phyloP scores from a whole-genome alignment of 1,140 invertebrate genomes.

The Cheumatopsyche charites region DNA sequence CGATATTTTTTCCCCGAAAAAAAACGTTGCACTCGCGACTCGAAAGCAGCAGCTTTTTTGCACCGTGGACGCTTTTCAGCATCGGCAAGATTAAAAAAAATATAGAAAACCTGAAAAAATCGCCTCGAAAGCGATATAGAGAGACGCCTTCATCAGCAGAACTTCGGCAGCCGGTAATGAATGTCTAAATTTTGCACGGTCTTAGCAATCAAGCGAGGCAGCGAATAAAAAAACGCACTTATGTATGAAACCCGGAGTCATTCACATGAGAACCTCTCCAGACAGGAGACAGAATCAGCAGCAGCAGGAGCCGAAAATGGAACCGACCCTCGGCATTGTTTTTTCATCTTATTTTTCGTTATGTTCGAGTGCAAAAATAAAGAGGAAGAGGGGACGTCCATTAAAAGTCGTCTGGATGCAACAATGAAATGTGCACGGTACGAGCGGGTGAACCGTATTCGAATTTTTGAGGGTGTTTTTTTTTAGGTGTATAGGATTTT shows the following conservation, averaged over 20 bases:
- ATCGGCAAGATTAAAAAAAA: not conserved
- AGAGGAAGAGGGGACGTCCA: too few relatives aligned
- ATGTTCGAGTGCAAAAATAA: too few relatives aligned
- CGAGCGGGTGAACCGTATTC: too few relatives aligned
- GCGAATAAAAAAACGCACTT: slow-evolving; percentile 11
- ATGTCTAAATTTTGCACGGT: slow-evolving; percentile 25
- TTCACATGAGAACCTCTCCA: slow-evolving; percentile 20
- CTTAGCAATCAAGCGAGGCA: slow-evolving; percentile 21
- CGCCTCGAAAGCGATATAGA: not conserved
- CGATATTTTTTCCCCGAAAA: too few relatives aligned
- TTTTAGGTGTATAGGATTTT: too few relatives aligned
- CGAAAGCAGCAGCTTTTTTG: too few relatives aligned
- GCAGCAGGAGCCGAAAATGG: slow-evolving; percentile 13
- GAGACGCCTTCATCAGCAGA: slow-evolving; percentile 20
- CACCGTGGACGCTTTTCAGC: not conserved
- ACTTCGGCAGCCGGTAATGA: slow-evolving; percentile 19
- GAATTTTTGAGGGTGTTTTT: too few relatives aligned
- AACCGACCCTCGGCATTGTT: not conserved
- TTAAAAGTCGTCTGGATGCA: too few relatives aligned
- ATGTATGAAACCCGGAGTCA: slow-evolving; percentile 9
- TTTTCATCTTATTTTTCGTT: not conserved
- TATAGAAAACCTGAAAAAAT: not conserved
- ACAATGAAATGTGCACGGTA: too few relatives aligned
- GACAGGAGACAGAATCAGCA: slow-evolving; percentile 7
- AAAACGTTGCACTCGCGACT: too few relatives aligned